phyloP scores from a whole-genome alignment of 2,797 vertebrate species.

The Arnoldichthys spilopterus region DNA sequence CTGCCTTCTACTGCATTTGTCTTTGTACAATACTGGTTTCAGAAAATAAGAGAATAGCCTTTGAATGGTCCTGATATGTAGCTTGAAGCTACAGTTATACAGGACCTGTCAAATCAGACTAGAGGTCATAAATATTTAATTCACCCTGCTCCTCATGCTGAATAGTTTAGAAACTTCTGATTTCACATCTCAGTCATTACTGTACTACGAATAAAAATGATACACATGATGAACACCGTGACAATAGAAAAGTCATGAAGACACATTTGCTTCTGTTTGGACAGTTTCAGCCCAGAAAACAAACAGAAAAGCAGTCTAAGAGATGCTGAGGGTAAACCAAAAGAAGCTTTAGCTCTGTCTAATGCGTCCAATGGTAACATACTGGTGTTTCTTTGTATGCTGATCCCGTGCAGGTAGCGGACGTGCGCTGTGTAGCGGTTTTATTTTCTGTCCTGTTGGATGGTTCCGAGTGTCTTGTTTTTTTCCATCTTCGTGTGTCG shows the following conservation, averaged over 20 bases:
- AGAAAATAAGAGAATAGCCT: neutral
- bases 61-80: neutral
- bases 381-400: neutral
- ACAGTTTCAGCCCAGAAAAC: neutral
- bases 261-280: neutral
- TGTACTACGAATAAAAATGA: neutral
- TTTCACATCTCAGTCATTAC: neutral
- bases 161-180: neutral
- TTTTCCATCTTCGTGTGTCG: neutral
- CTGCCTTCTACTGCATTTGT: neutral
- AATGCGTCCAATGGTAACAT: neutral
- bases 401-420: neutral
- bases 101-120: neutral
- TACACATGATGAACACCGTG: neutral
- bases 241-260: neutral
- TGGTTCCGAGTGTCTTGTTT: neutral
- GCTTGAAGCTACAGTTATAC: neutral
- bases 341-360: neutral
- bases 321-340: neutral
- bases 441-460: neutral
- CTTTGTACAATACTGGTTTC: conserved; percentile 22
- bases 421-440: neutral
- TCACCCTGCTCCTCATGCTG: neutral
- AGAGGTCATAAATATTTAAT: neutral
- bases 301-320: neutral